Base-by-base conservation (phyloP, 2,888 invertebrate genomes). In the Latrodectus hesperus region DNA sequence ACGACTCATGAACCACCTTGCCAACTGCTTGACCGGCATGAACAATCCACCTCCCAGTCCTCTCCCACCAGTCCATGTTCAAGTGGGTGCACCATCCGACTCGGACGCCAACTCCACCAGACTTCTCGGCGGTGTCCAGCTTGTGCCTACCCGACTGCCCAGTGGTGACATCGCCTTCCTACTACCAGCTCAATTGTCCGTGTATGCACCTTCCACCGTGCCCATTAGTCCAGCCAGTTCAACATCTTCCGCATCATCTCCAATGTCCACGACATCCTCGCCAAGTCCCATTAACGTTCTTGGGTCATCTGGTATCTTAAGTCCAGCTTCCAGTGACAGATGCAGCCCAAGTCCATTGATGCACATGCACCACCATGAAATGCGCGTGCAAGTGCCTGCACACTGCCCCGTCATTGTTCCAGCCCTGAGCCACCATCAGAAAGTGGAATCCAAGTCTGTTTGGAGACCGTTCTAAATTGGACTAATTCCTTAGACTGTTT, bases 131-230 rank as follows among this genome's bases (percentile, higher is more conserved):
- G 94, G 94, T 17, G 94, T 96, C 4, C 96, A 96, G 89, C 93
- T 97, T 78, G 95, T 96, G 91, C 95, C 94, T 90, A 95, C 93
- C 89, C 94, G 94, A 90, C 93, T 93, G 91, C 95, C 93, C 49
- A 96, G 96, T 91, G 96, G 96, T 0, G 96, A 96, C 92, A 95
- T 96, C 89, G 96, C 96, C 0, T 92, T 95, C 22, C 93, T 96
- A 22, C 95, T 97, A 0, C 95, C 95, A 6, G 84, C 84, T 16
- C 83, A 83, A 53, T 53, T 83, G 9, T 78, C 73, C 12, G 72
- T 89, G 9, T 85, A 89, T 8, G 83, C 89, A 16, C 85, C 85
- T 4, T 74, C 82, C 14, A 85, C 87, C 1, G 80, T 85, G 2
- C 87, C 88, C 53, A 89, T 88, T 64, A 88, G 83, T 75, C 88